These are phyloP conservation scores for Cavia porcellus DNA, from an alignment of 2,113 vertebrate species.

Conservation along the genomic window DNA sequence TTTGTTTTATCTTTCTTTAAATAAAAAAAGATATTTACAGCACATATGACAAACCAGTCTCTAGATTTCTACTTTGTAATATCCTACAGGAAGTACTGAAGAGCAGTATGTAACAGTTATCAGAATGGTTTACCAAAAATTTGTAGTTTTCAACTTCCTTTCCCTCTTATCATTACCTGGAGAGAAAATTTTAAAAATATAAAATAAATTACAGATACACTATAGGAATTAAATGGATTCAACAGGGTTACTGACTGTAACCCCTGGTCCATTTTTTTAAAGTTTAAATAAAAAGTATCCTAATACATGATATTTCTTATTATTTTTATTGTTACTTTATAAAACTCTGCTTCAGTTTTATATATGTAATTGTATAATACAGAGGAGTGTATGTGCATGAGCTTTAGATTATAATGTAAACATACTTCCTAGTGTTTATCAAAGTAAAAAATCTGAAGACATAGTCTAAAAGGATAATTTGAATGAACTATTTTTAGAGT, in stretches of 20 bases:
- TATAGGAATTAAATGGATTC: too few species aligned
- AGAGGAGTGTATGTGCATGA: not conserved
- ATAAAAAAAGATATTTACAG: not conserved
- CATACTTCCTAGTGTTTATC: not conserved
- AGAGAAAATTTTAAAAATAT: too few species aligned
- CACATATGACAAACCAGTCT: not conserved
- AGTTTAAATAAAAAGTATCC: not conserved
- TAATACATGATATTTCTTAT: not conserved
- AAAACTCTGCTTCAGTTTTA: not conserved
- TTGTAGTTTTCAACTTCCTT: too few species aligned
- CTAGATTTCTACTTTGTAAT: not conserved
- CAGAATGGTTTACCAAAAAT: not conserved
- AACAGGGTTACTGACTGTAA: too few species aligned
- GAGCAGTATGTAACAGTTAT: not conserved
- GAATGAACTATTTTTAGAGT: not conserved
- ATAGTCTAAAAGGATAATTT: not conserved
- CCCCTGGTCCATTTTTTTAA: not conserved
- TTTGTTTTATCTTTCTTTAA: too few species aligned
- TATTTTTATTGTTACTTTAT: not conserved
- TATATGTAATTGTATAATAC: not conserved
- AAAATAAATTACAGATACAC: too few species aligned
- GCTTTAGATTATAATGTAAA: not conserved
- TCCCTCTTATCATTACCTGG: too few species aligned
- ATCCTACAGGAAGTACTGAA: not conserved
- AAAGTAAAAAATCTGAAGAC: not conserved